Evolutionary conservation across 1,140 invertebrate species (phyloP).

Genomic region (Drosophila saltans): DNA sequence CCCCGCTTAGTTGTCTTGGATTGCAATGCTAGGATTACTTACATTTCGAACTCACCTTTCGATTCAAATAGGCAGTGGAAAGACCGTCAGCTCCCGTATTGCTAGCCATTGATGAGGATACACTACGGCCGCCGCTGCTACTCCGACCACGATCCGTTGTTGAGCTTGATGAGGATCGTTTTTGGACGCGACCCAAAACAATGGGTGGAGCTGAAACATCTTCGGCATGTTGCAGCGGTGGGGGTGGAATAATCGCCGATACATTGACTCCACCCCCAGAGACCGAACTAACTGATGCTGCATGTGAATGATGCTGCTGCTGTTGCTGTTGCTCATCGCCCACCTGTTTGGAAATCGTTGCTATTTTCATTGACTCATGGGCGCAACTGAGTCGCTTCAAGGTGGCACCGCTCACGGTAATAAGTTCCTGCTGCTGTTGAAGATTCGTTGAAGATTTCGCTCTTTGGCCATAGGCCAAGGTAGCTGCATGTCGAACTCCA

Average conservation of each 20-base stretch:
- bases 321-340: constrained; percentile 68
- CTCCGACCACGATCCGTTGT: constrained; percentile 26
- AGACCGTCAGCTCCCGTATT: constrained; percentile 58
- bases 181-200: constrained; percentile 73
- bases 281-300: constrained; percentile 17
- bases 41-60: constrained; percentile 82
- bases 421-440: constrained; percentile 59
- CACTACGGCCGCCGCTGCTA: constrained; percentile 37
- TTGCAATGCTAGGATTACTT: constrained; percentile 61
- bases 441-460: constrained; percentile 69
- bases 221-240: constrained; percentile 67
- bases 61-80: constrained; percentile 75
- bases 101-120: constrained; percentile 19
- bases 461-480: constrained; percentile 55
- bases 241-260: constrained; percentile 61
- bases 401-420: constrained; percentile 24
- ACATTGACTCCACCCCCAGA: constrained; percentile 47
- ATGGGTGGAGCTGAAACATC: constrained; percentile 70
- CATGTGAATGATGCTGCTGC: constrained; percentile 33
- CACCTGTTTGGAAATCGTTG: constrained; percentile 80
- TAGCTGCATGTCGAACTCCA: constrained; percentile 46
- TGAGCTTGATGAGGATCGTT: constrained; percentile 61
- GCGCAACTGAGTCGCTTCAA: constrained; percentile 49
- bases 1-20: constrained; percentile 20
- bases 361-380: constrained; percentile 71